Evolutionary conservation across 2,888 invertebrate species (phyloP), one percentile per base, ranked within the genome.

Genomic region (Lochmaea crataegi): DNA sequence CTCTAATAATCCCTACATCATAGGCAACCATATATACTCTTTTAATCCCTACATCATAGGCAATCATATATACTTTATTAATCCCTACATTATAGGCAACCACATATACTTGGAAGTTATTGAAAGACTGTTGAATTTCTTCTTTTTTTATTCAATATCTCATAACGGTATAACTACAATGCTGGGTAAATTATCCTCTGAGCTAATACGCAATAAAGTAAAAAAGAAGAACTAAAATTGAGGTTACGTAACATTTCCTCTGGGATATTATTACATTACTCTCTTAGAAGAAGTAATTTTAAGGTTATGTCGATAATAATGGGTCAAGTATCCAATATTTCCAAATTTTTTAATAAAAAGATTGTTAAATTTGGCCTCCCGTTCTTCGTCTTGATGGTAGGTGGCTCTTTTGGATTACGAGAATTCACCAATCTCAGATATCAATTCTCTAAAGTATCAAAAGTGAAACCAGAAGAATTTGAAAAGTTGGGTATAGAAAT

Each of bases 371-470:
- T 90, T 86, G 94, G 93, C 9, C 71, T 94, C 48, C 95, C 95
- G 6, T 94, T 95, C 84, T 82, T 95, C 26, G 74, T 93, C 65
- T 88, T 94, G 75, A 87, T 95, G 22, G 86, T 95, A 69, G 94
- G 93, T 56, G 95, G 94, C 66, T 94, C 95, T 0, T 92, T 94
- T 85, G 94, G 91, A 5, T 85, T 96, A 42, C 89, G 89, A 80
- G 91, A 94, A 87, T 95, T 95, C 88, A 89, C 94, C 6, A 89
- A 90, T 84, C 84, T 95, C 77, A 91, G 92, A 94, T 94, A 89
- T 79, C 83, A 87, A 69, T 93, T 91, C 84, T 88, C 91, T 10
- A 88, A 88, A 79, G 83, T 83, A 18, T 89, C 89, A 6, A 87
- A 89, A 38, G 85, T 93, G 2, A 89, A 86, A 70, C 90, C 89